Conservation (phyloP, 2,888 invertebrate species). For the Synanthedon tipuliformis region DNA sequence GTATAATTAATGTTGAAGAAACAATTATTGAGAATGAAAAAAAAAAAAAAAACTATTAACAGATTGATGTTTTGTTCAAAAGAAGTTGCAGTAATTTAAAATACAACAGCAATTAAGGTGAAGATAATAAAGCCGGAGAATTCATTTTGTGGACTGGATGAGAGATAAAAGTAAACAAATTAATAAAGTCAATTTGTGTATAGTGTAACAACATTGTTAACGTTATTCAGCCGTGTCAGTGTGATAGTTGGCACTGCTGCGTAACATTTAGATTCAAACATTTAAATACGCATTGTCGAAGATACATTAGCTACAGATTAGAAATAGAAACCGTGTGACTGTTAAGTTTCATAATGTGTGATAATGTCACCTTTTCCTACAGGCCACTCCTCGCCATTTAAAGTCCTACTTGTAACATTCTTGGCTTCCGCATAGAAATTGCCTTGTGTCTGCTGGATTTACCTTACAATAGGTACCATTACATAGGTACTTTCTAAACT, state of each 20-base stretch:
- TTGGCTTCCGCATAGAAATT: too few relatives aligned
- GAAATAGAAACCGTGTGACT: constrained; percentile 24
- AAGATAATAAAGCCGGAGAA: not conserved
- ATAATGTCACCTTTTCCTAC: too few relatives aligned
- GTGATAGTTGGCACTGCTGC: constrained; percentile 48
- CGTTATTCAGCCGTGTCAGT: constrained; percentile 17
- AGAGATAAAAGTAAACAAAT: constrained; percentile 7
- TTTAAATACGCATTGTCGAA: constrained; percentile 28
- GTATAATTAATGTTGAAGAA: not conserved
- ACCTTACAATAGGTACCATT: too few relatives aligned
- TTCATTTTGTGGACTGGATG: not conserved
- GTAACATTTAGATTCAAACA: constrained; percentile 41
- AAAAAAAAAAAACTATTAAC: not conserved
- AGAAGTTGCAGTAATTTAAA: not conserved
- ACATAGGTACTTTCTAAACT: too few relatives aligned
- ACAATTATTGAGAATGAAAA: not conserved
- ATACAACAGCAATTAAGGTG: not conserved
- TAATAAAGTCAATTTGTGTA: constrained; percentile 17
- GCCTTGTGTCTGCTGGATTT: too few relatives aligned
- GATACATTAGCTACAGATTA: constrained; percentile 25
- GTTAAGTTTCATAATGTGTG: too few relatives aligned
- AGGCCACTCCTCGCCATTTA: too few relatives aligned
- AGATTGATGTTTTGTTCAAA: not conserved
- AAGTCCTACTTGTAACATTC: too few relatives aligned
- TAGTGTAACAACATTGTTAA: constrained; percentile 22